phyloP scores from a whole-genome alignment of 2,888 invertebrate genomes.

The Aethes cnicana region DNA sequence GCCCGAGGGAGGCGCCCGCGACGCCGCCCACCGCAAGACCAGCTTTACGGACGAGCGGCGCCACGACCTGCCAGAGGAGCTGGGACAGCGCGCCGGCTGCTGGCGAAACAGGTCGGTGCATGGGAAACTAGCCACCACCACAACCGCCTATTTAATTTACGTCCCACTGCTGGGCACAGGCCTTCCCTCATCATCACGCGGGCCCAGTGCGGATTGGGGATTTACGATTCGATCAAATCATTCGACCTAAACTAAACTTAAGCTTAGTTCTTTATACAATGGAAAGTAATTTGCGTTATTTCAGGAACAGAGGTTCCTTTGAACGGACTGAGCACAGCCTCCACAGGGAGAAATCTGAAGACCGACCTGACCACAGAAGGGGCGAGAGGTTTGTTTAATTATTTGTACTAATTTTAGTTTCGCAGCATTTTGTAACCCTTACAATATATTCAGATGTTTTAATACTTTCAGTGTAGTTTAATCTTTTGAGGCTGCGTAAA shows the following conservation, averaged over 20 bases:
- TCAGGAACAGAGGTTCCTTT: slow-evolving; percentile 65
- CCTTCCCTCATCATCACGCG: no score
- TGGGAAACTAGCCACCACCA: no score
- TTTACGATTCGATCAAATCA: no score
- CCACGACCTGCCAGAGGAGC: slow-evolving; percentile 58
- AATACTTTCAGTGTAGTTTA: no score
- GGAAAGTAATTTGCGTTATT: slow-evolving; percentile 36
- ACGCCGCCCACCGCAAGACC: slow-evolving; percentile 52
- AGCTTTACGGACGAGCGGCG: slow-evolving; percentile 70
- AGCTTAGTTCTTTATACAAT: slow-evolving; percentile 32
- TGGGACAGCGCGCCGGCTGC: slow-evolving; percentile 63
- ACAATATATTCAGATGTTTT: no score
- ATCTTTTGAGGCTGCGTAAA: no score
- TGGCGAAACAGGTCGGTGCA: slow-evolving; percentile 69
- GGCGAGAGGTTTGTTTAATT: slow-evolving; percentile 54
- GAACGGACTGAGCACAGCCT: slow-evolving; percentile 67
- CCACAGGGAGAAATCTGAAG: slow-evolving; percentile 67
- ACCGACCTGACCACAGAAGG: slow-evolving; percentile 46
- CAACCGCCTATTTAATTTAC: no score
- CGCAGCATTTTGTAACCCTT: no score
- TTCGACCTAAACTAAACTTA: slow-evolving; percentile 20
- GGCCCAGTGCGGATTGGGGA: no score
- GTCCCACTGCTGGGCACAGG: no score
- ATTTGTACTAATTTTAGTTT: no score
- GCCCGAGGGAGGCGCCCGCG: slow-evolving; percentile 60